Conservation (phyloP, 2,888 invertebrate species). For the Cenopis cana region DNA sequence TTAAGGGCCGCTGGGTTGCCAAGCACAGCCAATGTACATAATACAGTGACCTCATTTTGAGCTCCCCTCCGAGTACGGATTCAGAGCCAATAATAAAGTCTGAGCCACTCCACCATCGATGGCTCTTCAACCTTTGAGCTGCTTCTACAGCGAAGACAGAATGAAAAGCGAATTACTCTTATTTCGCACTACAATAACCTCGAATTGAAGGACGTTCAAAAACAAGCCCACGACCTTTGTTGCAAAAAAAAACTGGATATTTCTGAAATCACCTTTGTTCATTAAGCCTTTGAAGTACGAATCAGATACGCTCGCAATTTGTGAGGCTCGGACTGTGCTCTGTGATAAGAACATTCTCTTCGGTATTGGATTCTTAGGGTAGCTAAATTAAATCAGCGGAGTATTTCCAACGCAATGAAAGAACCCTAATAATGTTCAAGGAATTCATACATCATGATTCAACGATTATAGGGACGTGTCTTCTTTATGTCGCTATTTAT, state of each 20-base stretch:
- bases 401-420: conserved; percentile 10
- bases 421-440: background rate
- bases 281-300: conserved; percentile 55
- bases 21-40: conserved; percentile 46
- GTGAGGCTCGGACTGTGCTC: conserved; percentile 28
- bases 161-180: conserved; percentile 77
- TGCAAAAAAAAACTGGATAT: conserved; percentile 55
- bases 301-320: conserved; percentile 54
- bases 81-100: conserved; percentile 81
- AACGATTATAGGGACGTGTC: background rate
- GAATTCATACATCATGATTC: background rate
- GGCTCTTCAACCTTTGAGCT: conserved; percentile 75
- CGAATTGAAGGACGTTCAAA: conserved; percentile 61
- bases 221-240: conserved; percentile 64
- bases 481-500: background rate
- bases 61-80: conserved; percentile 67
- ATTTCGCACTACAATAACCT: conserved; percentile 67
- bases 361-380: conserved; percentile 26
- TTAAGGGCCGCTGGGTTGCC: conserved; percentile 39
- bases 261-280: conserved; percentile 67
- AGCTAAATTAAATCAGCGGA: conserved; percentile 28
- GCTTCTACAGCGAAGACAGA: conserved; percentile 69
- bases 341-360: conserved; percentile 28
- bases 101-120: conserved; percentile 74
- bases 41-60: conserved; percentile 73